phyloP scores from a whole-genome alignment of 2,888 invertebrate genomes.

The Syrphus vitripennis region DNA sequence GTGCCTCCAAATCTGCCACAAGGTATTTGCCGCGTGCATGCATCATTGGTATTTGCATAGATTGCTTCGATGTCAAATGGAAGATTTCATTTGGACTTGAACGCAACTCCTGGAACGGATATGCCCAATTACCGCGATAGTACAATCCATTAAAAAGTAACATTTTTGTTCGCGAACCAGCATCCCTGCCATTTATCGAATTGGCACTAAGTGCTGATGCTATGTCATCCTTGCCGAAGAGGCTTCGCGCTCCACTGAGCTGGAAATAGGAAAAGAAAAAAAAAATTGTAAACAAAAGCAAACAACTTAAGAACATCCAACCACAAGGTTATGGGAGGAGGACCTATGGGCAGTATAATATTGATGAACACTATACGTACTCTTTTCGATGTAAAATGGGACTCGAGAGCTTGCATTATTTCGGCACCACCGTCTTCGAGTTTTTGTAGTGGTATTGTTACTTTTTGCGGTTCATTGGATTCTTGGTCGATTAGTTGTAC shows the following conservation, averaged over 20 bases:
- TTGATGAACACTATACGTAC: too few species aligned
- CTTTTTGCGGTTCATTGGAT: slow-evolving; percentile 83
- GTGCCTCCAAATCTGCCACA: slow-evolving; percentile 83
- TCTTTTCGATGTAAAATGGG: slow-evolving; percentile 76
- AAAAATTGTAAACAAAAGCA: slow-evolving; percentile 25
- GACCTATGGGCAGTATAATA: slow-evolving; percentile 32
- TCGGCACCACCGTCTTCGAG: slow-evolving; percentile 82
- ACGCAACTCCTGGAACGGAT: slow-evolving; percentile 83
- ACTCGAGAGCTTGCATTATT: slow-evolving; percentile 84
- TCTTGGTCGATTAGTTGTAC: slow-evolving; percentile 39
- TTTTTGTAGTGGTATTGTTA: slow-evolving; percentile 82
- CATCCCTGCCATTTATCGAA: slow-evolving; percentile 82
- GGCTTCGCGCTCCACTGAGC: slow-evolving; percentile 81
- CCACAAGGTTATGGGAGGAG: slow-evolving; percentile 13
- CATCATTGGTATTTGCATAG: slow-evolving; percentile 87
- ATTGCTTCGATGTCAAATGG: slow-evolving; percentile 84
- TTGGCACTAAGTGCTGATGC: slow-evolving; percentile 84
- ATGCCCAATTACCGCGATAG: slow-evolving; percentile 90
- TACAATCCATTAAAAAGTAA: slow-evolving; percentile 89
- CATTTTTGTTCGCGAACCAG: slow-evolving; percentile 82
- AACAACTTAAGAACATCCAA: slow-evolving; percentile 1
- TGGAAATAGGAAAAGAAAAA: slow-evolving; percentile 66
- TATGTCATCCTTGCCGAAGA: slow-evolving; percentile 83
- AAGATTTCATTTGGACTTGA: slow-evolving; percentile 83
- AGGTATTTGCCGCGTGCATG: slow-evolving; percentile 84